Evolutionary conservation across 1,140 invertebrate species (phyloP).

Genomic region (Drosophila hydei): DNA sequence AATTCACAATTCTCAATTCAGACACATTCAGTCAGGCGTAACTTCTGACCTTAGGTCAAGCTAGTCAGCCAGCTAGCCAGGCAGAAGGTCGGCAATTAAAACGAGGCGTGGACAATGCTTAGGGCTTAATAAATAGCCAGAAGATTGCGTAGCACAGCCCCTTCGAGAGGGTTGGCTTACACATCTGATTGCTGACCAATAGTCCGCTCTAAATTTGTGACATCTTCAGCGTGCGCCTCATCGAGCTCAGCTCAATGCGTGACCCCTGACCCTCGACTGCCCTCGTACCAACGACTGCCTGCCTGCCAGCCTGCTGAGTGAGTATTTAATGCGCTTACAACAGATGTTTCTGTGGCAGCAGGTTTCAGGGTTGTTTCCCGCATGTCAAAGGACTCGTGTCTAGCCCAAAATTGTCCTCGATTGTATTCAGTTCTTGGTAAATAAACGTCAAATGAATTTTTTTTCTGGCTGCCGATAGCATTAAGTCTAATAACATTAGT

Average conservation of each 20-base stretch:
- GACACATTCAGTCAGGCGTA: conserved; percentile 33
- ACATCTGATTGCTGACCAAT: conserved; percentile 33
- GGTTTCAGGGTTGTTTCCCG: conserved; percentile 32
- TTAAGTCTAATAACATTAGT: conserved; percentile 11
- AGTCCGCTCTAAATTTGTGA: conserved; percentile 52
- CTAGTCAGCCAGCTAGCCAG: neutral
- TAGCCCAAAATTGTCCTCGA: neutral
- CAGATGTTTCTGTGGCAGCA: conserved; percentile 65
- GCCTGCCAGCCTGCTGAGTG: conserved; percentile 7
- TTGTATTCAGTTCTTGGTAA: neutral
- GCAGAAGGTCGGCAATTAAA: conserved; percentile 75
- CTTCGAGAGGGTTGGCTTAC: neutral
- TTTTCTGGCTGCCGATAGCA: conserved; percentile 14
- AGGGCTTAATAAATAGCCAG: conserved; percentile 55
- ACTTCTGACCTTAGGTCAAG: conserved; percentile 43
- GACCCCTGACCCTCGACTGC: conserved; percentile 29
- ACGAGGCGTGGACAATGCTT: conserved; percentile 38
- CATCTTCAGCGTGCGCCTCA: conserved; percentile 56
- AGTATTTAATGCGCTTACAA: conserved; percentile 68
- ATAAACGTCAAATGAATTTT: conserved; percentile 28
- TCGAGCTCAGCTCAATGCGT: conserved; percentile 50
- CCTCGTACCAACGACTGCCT: conserved; percentile 6
- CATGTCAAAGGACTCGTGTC: no score
- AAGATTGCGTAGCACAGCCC: conserved; percentile 13
- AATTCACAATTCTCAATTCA: conserved; percentile 6